Evolutionary conservation across 2,113 vertebrate species (phyloP).

Genomic region (Mustelus asterias): DNA sequence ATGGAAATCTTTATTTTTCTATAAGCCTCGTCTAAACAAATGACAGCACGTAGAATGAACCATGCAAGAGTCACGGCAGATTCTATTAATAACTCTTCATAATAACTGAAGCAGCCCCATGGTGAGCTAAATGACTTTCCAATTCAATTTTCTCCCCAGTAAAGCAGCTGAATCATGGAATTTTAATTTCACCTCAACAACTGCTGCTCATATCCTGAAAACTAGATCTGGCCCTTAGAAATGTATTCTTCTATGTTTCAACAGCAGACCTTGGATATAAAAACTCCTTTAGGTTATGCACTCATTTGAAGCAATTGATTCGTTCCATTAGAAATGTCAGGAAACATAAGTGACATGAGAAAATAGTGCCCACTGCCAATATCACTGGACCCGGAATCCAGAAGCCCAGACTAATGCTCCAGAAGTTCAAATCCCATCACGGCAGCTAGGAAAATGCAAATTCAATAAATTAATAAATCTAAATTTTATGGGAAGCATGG

Average conservation of each 20-base stretch:
- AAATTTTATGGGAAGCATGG: too few species aligned
- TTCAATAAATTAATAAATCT: too few species aligned
- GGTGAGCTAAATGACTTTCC: constrained; percentile 9
- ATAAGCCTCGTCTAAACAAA: constrained; percentile 10
- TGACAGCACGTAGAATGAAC: constrained; percentile 8
- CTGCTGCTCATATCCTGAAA: constrained; percentile 11
- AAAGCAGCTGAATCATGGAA: constrained; percentile 8
- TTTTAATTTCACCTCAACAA: constrained; percentile 30
- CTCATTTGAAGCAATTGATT: background rate
- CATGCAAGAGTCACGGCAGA: background rate
- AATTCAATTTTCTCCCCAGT: constrained; percentile 26
- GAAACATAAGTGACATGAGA: background rate
- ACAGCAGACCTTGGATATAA: background rate
- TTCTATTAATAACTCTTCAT: constrained; percentile 28
- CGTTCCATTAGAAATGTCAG: background rate
- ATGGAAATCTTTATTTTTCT: background rate
- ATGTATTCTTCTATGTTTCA: background rate
- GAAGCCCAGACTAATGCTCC: too few species aligned
- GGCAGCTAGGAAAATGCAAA: too few species aligned
- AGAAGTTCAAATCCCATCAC: too few species aligned
- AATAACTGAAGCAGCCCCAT: constrained; percentile 1
- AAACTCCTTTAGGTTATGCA: background rate
- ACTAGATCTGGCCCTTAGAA: background rate
- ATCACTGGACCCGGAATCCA: too few species aligned
- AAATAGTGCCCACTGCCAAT: background rate